Evolutionary conservation across 2,888 invertebrate species (phyloP), one percentile per base, ranked within the genome.

Genomic region (Drosophila monieri): DNA sequence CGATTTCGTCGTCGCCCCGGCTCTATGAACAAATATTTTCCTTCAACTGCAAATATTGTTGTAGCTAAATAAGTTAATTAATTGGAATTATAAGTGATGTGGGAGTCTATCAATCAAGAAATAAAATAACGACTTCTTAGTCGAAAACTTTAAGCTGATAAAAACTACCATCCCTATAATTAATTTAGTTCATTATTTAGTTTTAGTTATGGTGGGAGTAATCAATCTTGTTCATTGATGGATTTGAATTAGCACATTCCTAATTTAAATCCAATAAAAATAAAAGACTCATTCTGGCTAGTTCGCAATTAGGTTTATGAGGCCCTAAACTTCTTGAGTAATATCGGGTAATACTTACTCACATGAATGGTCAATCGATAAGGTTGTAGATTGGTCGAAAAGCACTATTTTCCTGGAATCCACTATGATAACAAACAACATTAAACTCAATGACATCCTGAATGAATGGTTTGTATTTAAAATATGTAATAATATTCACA

Each of bases 51-150:
- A 62, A 53, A 18, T 60, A 25, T 44, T 70, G 49, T 30, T 39
- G 41, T 35, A 14, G 21, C 64, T 39, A 39, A 52, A 61, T 55
- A 64, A 62, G 53, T 69, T 59, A 52, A 60, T 69, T 69, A 59
- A 68, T 39, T 51, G 8, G 46, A 37, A 27, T 15, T 21, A 27
- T 44, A 23, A 41, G 35, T 44, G 62, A 18, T 10, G 12, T 5
- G 39, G 27, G 10, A 10, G 37, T 30, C 23, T 9, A 37, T 44
- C 54, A 53, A 66, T 66, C 43, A 44, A 54, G 35, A 32, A 27
- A 35, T 35, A 35, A 35, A 35, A 35, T 35, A 35, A 35, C 35
- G 2, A 35, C 6, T 35, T 35, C 35, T n/a, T 2, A 35, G 35
- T 35, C 35, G n/a, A 35, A 35, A 35, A 35, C 14, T n/a, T 35